phyloP scores from a whole-genome alignment of 2,888 invertebrate species.

The Melanophora roralis region DNA sequence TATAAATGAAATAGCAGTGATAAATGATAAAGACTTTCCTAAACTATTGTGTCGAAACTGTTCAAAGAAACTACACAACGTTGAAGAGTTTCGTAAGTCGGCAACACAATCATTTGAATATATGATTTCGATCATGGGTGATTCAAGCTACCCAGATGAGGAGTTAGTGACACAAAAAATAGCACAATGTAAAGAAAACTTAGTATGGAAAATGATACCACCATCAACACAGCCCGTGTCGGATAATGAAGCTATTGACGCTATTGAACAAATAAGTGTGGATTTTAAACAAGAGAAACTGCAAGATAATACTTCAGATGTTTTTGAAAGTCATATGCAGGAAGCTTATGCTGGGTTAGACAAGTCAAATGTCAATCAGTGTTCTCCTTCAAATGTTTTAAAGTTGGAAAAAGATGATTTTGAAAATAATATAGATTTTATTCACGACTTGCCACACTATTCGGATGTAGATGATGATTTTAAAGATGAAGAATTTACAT shows the following conservation, averaged over 20 bases:
- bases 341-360: background rate
- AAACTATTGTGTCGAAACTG: constrained; percentile 48
- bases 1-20: constrained; percentile 37
- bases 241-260: background rate
- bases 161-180: background rate
- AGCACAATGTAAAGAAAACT: background rate
- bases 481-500: background rate
- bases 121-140: constrained; percentile 46
- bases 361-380: background rate
- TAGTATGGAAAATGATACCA: background rate
- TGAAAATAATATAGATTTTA: background rate
- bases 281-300: background rate
- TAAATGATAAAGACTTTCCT: constrained; percentile 46
- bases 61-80: constrained; percentile 48
- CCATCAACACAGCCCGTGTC: background rate
- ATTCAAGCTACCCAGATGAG: background rate
- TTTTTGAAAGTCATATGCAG: no score
- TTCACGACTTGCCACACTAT: background rate
- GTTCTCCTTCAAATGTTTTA: background rate
- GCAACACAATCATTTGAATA: constrained; percentile 57
- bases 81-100: constrained; percentile 49
- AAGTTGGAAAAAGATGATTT: background rate
- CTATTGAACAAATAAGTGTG: background rate
- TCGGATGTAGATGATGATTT: background rate
- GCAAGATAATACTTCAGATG: no score